Evolutionary conservation across 2,888 invertebrate species (phyloP).

Genomic region (Drosophila colorata): DNA sequence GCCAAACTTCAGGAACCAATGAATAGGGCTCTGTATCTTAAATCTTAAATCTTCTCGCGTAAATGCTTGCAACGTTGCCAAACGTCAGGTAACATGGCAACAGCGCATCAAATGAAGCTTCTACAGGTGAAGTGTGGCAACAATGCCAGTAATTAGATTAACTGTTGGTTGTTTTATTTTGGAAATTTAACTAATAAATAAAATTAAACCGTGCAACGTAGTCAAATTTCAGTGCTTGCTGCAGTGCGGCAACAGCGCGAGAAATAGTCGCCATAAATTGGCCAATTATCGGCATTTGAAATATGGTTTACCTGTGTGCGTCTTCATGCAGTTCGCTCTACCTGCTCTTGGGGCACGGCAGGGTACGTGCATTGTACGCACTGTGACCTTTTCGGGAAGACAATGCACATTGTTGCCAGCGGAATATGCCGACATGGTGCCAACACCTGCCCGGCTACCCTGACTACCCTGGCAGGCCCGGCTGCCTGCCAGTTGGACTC

Average conservation of each 20-base stretch:
- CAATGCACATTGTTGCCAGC: conserved; percentile 65
- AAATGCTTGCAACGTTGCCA: neutral
- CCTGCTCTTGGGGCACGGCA: conserved; percentile 45
- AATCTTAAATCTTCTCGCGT: too few relatives aligned
- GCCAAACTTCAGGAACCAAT: neutral
- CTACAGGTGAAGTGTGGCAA: neutral
- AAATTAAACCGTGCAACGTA: neutral
- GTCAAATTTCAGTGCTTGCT: conserved; percentile 1
- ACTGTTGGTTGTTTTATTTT: too few relatives aligned
- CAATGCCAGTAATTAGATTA: neutral
- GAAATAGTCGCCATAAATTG: conserved; percentile 67
- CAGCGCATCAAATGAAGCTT: too few relatives aligned
- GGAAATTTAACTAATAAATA: too few relatives aligned
- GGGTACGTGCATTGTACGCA: conserved; percentile 53
- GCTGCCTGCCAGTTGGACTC: conserved; percentile 12
- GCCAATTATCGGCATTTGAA: conserved; percentile 81
- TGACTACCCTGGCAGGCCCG: neutral
- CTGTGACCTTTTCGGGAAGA: conserved; percentile 72
- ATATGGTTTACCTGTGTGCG: conserved; percentile 71
- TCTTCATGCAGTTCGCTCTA: conserved; percentile 40
- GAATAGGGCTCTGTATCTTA: too few relatives aligned
- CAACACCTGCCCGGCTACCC: conserved; percentile 66
- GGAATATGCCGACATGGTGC: conserved; percentile 2
- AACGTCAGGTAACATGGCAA: neutral
- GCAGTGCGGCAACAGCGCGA: conserved; percentile 1